Percentiles rank a stretch among this genome's conserved stretches.
These are phyloP conservation scores for Orthosia gothica DNA, from an alignment of 2,888 invertebrate genomes.

Conservation along the genomic window DNA sequence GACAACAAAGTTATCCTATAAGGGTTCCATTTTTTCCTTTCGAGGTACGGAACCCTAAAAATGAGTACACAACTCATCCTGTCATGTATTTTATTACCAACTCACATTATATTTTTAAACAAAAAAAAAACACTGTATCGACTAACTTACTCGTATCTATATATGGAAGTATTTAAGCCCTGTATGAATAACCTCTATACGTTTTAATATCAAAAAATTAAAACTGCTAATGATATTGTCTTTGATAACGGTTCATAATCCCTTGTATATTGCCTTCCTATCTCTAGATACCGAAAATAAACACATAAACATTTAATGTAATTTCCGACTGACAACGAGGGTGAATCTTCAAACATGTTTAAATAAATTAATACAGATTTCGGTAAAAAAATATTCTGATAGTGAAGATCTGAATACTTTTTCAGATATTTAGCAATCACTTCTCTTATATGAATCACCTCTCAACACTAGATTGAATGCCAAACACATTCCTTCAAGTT, in stretches of 20 bases:
- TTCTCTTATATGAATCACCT: background rate
- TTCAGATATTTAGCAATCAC: too few relatives aligned
- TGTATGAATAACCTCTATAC: conserved; percentile 27
- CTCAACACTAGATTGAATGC: background rate
- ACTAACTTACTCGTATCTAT: background rate
- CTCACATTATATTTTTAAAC: background rate
- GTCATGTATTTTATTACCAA: background rate
- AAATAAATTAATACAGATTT: conserved; percentile 17
- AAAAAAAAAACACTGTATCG: background rate
- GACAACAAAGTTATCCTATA: too few relatives aligned
- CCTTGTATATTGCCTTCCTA: conserved; percentile 82
- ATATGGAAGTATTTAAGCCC: background rate
- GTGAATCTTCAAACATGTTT: conserved; percentile 44
- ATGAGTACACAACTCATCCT: too few relatives aligned
- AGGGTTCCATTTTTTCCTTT: too few relatives aligned
- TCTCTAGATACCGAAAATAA: conserved; percentile 78
- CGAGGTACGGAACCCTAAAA: too few relatives aligned
- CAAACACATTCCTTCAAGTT: background rate
- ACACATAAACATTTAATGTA: conserved; percentile 73
- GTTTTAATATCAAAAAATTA: conserved; percentile 62
- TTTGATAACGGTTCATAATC: conserved; percentile 81
- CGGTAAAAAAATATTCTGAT: too few relatives aligned
- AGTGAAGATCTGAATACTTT: too few relatives aligned
- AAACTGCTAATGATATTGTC: conserved; percentile 70
- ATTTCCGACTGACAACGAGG: conserved; percentile 65